phyloP scores from a whole-genome alignment of 2,113 vertebrate species.

The Butorides virescens region DNA sequence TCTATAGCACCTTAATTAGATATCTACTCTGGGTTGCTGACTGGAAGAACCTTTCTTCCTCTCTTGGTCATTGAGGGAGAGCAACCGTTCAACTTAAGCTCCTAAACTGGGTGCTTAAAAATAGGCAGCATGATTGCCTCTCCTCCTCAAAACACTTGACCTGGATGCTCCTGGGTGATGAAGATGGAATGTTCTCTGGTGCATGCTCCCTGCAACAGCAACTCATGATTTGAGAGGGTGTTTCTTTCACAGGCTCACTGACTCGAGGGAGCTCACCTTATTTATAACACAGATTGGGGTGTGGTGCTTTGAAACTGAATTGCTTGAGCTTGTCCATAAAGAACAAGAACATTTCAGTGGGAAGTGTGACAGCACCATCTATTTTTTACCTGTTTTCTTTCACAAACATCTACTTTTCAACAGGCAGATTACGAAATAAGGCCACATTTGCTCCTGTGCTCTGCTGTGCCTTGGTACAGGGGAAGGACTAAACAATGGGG shows the following conservation, averaged over 20 bases:
- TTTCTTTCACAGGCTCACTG: background rate
- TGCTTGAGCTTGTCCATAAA: background rate
- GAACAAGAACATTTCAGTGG: background rate
- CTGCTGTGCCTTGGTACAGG: background rate
- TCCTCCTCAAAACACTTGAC: background rate
- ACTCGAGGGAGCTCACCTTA: background rate
- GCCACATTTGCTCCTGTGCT: background rate
- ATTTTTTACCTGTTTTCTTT: background rate
- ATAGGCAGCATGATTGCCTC: background rate
- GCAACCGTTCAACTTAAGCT: background rate
- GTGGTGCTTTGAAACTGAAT: background rate
- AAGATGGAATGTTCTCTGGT: background rate
- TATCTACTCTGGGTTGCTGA: background rate
- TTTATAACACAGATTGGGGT: background rate
- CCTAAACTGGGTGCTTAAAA: background rate
- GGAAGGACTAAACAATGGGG: background rate
- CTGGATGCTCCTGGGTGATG: background rate
- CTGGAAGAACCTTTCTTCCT: background rate
- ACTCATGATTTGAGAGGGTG: background rate
- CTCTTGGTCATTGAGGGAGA: background rate
- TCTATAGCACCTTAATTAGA: background rate
- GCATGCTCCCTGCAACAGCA: background rate
- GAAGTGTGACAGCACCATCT: background rate
- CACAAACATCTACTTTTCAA: slow-evolving; percentile 4
- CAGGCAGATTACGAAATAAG: background rate